Evolutionary conservation across 1,140 invertebrate species (phyloP).

Genomic region (Myzus persicae): DNA sequence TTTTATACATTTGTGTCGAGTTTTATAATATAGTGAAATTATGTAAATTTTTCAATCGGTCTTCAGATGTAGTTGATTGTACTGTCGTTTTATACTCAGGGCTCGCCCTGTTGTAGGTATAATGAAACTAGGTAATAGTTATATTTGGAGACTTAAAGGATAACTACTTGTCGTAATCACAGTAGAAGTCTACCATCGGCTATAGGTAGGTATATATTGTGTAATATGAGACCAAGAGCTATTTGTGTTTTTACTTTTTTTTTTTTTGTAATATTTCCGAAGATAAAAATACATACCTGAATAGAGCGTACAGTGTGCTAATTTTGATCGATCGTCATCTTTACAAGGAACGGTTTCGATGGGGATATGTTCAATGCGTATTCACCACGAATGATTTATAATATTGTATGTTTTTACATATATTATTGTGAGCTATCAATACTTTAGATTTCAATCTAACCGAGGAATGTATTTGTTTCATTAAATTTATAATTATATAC

Average conservation of each 20-base stretch:
- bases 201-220: background rate
- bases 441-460: background rate
- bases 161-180: background rate
- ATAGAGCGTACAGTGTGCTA: background rate
- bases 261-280: background rate
- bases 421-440: background rate
- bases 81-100: background rate
- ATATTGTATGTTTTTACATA: background rate
- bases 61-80: background rate
- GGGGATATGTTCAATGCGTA: background rate
- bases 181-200: background rate
- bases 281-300: background rate
- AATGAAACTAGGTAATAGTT: background rate
- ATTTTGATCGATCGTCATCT: background rate
- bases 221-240: background rate
- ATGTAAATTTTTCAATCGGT: background rate
- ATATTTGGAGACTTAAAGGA: background rate
- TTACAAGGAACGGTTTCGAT: background rate
- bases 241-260: background rate
- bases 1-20: background rate
- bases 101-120: background rate
- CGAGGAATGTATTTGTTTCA: background rate
- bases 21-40: background rate
- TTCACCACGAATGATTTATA: background rate
- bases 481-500: background rate